A percentile compares a stretch with the other conserved stretches of the same genome.
Conservation (phyloP, 2,797 vertebrate genomes). For the Scarus forsteni region DNA sequence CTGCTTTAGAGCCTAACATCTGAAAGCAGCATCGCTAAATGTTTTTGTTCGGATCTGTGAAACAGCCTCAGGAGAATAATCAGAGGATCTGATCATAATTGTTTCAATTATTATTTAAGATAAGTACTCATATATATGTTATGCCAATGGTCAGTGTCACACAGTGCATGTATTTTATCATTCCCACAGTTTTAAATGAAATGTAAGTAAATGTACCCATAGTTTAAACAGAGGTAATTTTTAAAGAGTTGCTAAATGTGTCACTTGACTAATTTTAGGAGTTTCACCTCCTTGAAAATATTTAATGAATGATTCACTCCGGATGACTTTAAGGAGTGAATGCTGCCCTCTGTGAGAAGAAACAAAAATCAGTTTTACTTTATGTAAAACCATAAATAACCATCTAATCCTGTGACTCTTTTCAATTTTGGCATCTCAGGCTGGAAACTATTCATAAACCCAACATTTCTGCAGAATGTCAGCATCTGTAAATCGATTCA, state of each 20-base stretch:
- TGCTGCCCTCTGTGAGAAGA: not conserved
- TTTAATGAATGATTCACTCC: conserved; percentile 24
- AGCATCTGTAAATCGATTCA: conserved; percentile 63
- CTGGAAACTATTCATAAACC: conserved; percentile 48
- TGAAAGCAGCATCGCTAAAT: no score
- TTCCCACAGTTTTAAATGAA: no score
- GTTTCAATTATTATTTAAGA: no score
- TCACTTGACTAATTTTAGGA: not conserved
- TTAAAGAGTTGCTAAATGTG: not conserved
- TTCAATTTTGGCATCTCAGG: conserved; percentile 24
- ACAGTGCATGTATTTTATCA: not conserved
- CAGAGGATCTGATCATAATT: no score
- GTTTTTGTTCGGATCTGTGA: no score
- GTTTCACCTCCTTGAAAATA: conserved; percentile 28
- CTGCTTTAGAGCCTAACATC: no score
- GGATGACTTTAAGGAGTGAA: conserved; percentile 8
- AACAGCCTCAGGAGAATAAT: no score
- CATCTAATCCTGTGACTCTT: conserved; percentile 28
- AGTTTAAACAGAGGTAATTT: not conserved
- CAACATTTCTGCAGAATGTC: conserved; percentile 38
- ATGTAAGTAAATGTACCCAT: not conserved
- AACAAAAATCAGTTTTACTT: conserved; percentile 17
- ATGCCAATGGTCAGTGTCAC: no score
- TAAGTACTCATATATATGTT: no score
- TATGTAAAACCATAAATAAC: conserved; percentile 23